These are phyloP conservation scores for Drosophila macrospina DNA, from an alignment of 2,888 invertebrate genomes.

Conservation along the genomic window DNA sequence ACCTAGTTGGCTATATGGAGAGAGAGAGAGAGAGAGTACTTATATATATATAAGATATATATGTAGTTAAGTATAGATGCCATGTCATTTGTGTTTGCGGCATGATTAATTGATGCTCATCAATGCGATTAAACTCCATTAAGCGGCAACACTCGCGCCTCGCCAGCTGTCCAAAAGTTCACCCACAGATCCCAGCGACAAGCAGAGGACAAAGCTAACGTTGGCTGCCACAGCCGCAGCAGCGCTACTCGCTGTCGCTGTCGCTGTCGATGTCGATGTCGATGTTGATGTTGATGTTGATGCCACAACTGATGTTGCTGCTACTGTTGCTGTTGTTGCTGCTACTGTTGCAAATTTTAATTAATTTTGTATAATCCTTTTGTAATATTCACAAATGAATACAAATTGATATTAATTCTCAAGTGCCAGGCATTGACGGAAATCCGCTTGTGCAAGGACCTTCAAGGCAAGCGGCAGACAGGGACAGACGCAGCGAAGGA, in stretches of 20 bases:
- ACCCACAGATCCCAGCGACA: slow-evolving; percentile 55
- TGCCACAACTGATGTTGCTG: background rate
- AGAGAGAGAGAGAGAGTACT: no score
- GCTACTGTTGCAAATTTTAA: slow-evolving; percentile 66
- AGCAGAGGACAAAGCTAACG: slow-evolving; percentile 27
- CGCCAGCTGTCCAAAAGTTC: slow-evolving; percentile 53
- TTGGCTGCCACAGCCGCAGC: slow-evolving; percentile 7
- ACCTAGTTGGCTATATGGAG: no score
- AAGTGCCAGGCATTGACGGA: slow-evolving; percentile 69
- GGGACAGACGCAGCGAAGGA: background rate
- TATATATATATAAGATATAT: background rate
- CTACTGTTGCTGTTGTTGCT: background rate
- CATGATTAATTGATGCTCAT: slow-evolving; percentile 79
- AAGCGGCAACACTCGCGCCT: slow-evolving; percentile 71
- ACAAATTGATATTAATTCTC: slow-evolving; percentile 79
- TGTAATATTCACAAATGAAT: slow-evolving; percentile 80
- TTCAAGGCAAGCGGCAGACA: background rate
- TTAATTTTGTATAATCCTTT: slow-evolving; percentile 78
- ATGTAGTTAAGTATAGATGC: slow-evolving; percentile 32
- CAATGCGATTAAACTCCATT: slow-evolving; percentile 78
- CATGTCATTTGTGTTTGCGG: slow-evolving; percentile 66
- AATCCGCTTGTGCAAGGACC: slow-evolving; percentile 54
- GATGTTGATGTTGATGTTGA: background rate
- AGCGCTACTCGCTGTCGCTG: slow-evolving; percentile 3
- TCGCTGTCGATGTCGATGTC: background rate